Base-by-base conservation (phyloP, 1,140 invertebrate genomes). In the Idris sp. region DNA sequence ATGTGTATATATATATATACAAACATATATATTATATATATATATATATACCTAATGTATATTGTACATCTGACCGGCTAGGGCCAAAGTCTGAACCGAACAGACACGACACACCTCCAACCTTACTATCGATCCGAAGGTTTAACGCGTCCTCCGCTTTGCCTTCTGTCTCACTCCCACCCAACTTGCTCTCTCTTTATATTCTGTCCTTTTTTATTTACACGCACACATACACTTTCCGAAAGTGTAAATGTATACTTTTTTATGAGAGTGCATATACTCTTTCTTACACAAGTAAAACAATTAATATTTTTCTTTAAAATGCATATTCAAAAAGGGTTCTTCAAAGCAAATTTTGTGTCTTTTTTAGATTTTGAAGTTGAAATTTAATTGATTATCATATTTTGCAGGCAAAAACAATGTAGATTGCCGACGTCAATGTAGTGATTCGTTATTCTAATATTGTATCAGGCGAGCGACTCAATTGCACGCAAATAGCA, bases 41-140 rank as follows among this genome's bases (percentile, higher is more conserved):
- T 49, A 67, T 33, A 43, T 43, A 40, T 56, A 59, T 36, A 40
- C 30, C 30, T 65, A 65, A 64, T 73, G 69, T 54, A 65, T 65
- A 65, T 68, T 74, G 64, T 74, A 74, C 49, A 74, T 74, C 58
- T 68, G 62, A 74, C 64, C 62, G 59, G 51, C 62, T 68, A 74
- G 72, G 72, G 64, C 72, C 72, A 67, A 74, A 73, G 62, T 74
- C 62, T 68, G 72, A 74, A 77, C 81, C 73, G 80, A 83, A 82
- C 80, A 83, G 81, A 82, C 79, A 81, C 79, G 82, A 83, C 82
- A 82, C 82, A 83, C 83, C 84, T 86, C 83, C 83, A 83, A 83
- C 84, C 84, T 85, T 84, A 79, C 81, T 86, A 86, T 86, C 83
- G 84, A 85, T 86, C 84, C 80, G 78, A 82, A 85, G 82, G 79